A percentile compares a stretch with the other conserved stretches of the same genome.
Evolutionary conservation across 92 coral and sea anemone species (phyloP).

Genomic region (Parazoanthus swiftii): DNA sequence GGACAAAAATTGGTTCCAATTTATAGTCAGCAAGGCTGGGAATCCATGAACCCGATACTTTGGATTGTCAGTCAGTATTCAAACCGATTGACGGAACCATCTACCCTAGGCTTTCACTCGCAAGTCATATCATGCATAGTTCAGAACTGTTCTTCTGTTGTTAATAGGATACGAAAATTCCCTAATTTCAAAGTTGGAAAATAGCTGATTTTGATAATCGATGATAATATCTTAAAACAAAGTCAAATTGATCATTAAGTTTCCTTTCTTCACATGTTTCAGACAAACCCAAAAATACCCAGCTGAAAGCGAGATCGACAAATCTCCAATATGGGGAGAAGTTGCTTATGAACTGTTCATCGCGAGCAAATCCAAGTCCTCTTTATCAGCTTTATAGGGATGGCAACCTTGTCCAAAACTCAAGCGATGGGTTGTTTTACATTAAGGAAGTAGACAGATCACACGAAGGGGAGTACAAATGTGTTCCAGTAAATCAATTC

Average conservation of each 20-base stretch:
- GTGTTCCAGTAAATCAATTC: conserved; percentile 51
- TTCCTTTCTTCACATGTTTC: neutral
- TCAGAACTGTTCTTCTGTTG: no score
- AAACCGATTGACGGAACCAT: no score
- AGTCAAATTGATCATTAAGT: no score
- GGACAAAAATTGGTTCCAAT: no score
- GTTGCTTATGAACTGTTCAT: conserved; percentile 46
- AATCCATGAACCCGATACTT: no score
- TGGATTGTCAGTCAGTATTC: no score
- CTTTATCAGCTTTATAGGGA: conserved; percentile 49
- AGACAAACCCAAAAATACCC: conserved; percentile 29
- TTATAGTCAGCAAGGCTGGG: no score
- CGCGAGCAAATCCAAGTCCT: conserved; percentile 57
- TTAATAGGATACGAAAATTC: no score
- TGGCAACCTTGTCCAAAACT: conserved; percentile 39
- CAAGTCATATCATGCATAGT: no score
- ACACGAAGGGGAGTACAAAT: conserved; percentile 52
- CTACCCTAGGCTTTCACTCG: no score
- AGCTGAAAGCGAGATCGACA: neutral
- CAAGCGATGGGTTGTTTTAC: conserved; percentile 46
- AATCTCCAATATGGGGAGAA: neutral
- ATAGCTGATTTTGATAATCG: neutral
- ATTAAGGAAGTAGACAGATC: conserved; percentile 34
- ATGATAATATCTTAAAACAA: neutral
- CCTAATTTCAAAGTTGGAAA: no score